These are phyloP conservation scores for Scaptodrosophila lebanonensis DNA, from an alignment of 1,140 invertebrate genomes.

Conservation along the genomic window DNA sequence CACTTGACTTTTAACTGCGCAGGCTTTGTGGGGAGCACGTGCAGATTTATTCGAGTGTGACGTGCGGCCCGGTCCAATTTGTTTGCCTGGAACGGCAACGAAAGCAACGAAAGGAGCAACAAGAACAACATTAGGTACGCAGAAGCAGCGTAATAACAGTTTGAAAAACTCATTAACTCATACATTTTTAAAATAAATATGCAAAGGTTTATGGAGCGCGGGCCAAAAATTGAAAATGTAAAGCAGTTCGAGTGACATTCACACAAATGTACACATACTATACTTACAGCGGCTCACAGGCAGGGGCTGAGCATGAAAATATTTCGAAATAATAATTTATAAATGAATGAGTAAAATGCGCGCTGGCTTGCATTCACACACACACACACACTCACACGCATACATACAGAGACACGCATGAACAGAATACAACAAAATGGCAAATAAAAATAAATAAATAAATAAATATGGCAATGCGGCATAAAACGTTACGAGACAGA, in stretches of 20 bases:
- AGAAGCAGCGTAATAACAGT: too few relatives aligned
- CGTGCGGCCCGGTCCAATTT: conserved; percentile 37
- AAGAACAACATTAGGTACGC: too few relatives aligned
- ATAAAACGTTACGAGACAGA: conserved; percentile 57
- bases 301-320: conserved; percentile 29
- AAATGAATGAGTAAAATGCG: conserved; percentile 71
- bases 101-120: too few relatives aligned
- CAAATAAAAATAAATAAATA: conserved; percentile 66
- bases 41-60: conserved; percentile 32
- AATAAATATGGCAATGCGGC: conserved; percentile 68
- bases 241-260: conserved; percentile 47
- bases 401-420: too few relatives aligned
- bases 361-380: conserved; percentile 4
- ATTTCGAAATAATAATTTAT: conserved; percentile 70
- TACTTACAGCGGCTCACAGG: conserved; percentile 17
- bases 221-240: conserved; percentile 46
- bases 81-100: conserved; percentile 6
- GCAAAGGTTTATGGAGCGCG: conserved; percentile 17
- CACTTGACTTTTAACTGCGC: conserved; percentile 19
- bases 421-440: conserved; percentile 12
- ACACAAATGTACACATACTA: conserved; percentile 11
- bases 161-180: conserved; percentile 45
- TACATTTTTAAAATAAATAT: conserved; percentile 58
- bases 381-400: too few relatives aligned
- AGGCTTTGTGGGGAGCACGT: neutral